Base-by-base conservation (phyloP, 2,113 vertebrate genomes). In the Tragulus kanchil region DNA sequence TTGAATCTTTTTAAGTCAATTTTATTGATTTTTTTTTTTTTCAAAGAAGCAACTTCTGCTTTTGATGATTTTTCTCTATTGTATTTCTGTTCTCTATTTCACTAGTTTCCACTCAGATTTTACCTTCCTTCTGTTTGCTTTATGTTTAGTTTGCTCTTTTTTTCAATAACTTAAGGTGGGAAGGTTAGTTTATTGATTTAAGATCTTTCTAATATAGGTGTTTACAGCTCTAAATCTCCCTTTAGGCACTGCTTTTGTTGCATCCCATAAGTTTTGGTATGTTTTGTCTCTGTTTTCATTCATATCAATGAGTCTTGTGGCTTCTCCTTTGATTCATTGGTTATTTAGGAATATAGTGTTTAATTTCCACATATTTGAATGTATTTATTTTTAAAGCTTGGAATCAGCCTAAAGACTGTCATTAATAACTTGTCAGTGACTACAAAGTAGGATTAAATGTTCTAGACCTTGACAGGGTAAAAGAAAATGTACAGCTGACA, bases 351-450 rank as follows among this genome's bases (percentile, higher is more conserved):
- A 21, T 65, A 1, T 48, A 26, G 8, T 69, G 23, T 85, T 95
- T 85, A 42, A 73, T 95, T 62, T n/a, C 23, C 11, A 52, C 23
- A 45, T 82, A 64, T 88, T 71, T 50, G 25, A 91, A 61, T 84
- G 19, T 26, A 61, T 88, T 88, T 88, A 92, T 85, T 85, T 94
- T 92, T 92, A 54, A 89, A 58, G 62, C 89, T 92, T 79, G 15
- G 31, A 78, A 89, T 78, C 45, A 92, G 25, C 23, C 21, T 9
- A 65, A 50, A 16, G 52, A 59, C 11, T 65, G 31, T 87, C 21
- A 28, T 61, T 77, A 67, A 91, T 61, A 8, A 52, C 6, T 59
- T 87, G 67, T 28, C 45, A 58, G 3, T 84, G 67, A 92, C 79
- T 92, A 36, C 12, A 69, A 86, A 88, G 67, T 78, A 36, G 9